These are phyloP conservation scores for Rhogogaster chlorosoma DNA, from an alignment of 2,888 invertebrate genomes.

Conservation along the genomic window DNA sequence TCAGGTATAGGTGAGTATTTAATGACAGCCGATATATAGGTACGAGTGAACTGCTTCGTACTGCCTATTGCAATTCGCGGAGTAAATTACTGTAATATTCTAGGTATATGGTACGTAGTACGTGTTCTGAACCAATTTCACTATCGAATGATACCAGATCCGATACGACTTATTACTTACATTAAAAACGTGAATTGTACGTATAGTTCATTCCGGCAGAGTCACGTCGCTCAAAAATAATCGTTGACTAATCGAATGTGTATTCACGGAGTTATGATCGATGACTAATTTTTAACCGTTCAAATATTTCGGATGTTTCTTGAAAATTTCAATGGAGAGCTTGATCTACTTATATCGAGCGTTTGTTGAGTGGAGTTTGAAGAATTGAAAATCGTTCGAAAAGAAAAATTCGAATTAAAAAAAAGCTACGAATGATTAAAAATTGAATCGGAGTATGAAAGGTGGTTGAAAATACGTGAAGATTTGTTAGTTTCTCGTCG, in stretches of 20 bases:
- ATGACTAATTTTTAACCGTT: constrained; percentile 16
- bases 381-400: background rate
- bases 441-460: background rate
- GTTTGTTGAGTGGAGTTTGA: background rate
- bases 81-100: constrained; percentile 18
- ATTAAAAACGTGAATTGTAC: background rate
- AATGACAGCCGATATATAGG: background rate
- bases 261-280: constrained; percentile 7
- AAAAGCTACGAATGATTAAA: background rate
- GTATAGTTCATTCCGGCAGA: background rate
- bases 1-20: background rate
- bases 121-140: background rate
- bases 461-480: background rate
- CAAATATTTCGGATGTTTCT: background rate
- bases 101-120: background rate
- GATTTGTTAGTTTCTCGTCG: background rate
- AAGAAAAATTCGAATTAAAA: background rate
- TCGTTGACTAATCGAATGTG: constrained; percentile 26
- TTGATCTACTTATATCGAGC: background rate
- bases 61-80: background rate
- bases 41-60: background rate
- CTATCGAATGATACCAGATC: background rate
- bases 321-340: background rate
- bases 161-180: background rate
- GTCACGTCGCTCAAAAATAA: background rate